Evolutionary conservation across 2,797 vertebrate genomes (phyloP), one percentile per base, ranked within the genome.

Genomic region (Bucorvus abyssinicus): DNA sequence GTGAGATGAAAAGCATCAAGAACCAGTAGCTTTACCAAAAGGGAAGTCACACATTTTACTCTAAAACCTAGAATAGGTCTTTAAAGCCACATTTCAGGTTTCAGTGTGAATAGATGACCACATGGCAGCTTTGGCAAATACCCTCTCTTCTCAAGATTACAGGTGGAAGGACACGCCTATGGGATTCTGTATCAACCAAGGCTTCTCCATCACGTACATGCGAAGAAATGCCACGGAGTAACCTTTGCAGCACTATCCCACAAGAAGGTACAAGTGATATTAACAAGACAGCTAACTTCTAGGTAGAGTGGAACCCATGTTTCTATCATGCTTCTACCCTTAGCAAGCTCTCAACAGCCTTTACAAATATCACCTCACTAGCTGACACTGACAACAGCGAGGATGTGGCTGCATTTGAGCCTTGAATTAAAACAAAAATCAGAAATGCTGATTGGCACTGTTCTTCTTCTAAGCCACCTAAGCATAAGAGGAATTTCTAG

Each of bases 201-300:
- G 56, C 21, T 59, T 63, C 70, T 57, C 26, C 23, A 59, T 32
- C 27, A 49, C 0, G 1, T 22, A 53, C 2, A 3, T 1, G 18
- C 44, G 34, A 73, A 69, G 29, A 64, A 44, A 50, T 13, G 34
- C 34, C 56, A n/a, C 0, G 1, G 27, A 81, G 18, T 38, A 68
- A 81, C 36, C 17, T 49, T 55, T 22, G 45, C 40, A 59, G 24
- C 32, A 49, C 40, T 40, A 34, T 18, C 9, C 15, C 44, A 59
- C 40, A 55, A 73, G 45, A 81, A 63, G 19, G 47, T 40, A 45
- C 32, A 59, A 59, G 32, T 2, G 1, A 49, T 27, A 45, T 9
- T 44, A 34, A 42, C 5, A 30, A 64, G 55, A 38, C 40, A 68
- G 26, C 6, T 38, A 34, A 34, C 32, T 69, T 70, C 75, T 27